These are phyloP conservation scores for Drosophila parabipectinata DNA, from an alignment of 1,140 invertebrate genomes.

Conservation along the genomic window DNA sequence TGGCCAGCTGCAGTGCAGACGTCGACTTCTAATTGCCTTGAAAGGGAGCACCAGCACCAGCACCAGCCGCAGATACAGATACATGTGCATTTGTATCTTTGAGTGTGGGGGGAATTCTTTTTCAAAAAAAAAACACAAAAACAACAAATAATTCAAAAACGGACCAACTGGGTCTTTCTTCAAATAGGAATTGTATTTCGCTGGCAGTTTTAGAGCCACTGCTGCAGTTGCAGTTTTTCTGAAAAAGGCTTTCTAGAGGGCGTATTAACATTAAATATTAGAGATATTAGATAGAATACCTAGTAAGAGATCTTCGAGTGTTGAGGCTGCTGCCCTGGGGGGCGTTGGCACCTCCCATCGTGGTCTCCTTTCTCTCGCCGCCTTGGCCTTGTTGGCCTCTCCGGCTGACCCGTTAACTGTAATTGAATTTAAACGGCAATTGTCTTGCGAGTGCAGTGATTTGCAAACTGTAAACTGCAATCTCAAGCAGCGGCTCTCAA, in stretches of 20 bases:
- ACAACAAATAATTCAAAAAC: constrained; percentile 46
- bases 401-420: constrained; percentile 58
- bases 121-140: constrained; percentile 32
- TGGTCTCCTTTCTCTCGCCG: constrained; percentile 13
- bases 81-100: constrained; percentile 16
- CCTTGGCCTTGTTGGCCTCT: constrained; percentile 55
- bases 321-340: constrained; percentile 19
- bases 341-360: constrained; percentile 29
- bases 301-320: constrained; percentile 10
- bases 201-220: constrained; percentile 36
- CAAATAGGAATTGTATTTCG: constrained; percentile 64
- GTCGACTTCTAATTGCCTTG: constrained; percentile 55
- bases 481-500: constrained; percentile 52
- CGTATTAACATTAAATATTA: too few species aligned
- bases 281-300: not conserved
- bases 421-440: constrained; percentile 75
- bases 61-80: constrained; percentile 34
- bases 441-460: constrained; percentile 58
- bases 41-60: constrained; percentile 36
- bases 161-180: constrained; percentile 65
- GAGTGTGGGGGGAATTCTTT: constrained; percentile 23
- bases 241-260: not conserved
- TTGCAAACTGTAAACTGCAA: constrained; percentile 46
- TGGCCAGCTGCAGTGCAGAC: constrained; percentile 41
- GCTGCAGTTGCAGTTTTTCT: constrained; percentile 8